Percentiles rank a stretch among this genome's conserved stretches.
phyloP scores from a whole-genome alignment of 2,113 vertebrate genomes.

The Amphilophus citrinellus region DNA sequence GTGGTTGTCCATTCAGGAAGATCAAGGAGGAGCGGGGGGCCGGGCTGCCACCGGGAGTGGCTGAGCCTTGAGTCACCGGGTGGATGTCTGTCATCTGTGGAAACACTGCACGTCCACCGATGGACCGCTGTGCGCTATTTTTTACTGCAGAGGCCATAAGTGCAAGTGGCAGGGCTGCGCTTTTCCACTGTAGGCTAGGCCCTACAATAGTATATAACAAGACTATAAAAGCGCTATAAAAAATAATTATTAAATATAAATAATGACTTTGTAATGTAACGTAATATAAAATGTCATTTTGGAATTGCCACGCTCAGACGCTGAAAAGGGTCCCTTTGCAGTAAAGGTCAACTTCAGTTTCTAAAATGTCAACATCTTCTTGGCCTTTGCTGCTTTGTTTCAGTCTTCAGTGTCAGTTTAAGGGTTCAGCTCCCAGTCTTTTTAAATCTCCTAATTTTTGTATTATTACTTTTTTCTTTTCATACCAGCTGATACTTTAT shows the following conservation, averaged over 20 bases:
- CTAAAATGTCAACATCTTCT: neutral
- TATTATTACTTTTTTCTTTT: neutral
- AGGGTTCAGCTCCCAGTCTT: neutral
- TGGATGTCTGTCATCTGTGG: conserved; percentile 59
- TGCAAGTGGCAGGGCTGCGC: neutral
- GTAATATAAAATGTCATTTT: neutral
- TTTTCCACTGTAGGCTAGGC: neutral
- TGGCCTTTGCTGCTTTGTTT: neutral
- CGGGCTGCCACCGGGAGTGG: conserved; percentile 35
- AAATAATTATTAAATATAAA: neutral
- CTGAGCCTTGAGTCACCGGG: conserved; percentile 42
- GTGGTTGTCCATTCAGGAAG: conserved; percentile 47
- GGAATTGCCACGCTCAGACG: neutral
- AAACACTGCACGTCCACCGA: conserved; percentile 33
- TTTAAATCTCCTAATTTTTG: neutral
- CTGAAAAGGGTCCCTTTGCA: neutral
- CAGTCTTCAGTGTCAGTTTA: neutral
- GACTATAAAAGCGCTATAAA: neutral
- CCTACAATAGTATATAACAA: neutral
- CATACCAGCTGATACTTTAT: neutral
- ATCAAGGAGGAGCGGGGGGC: conserved; percentile 4
- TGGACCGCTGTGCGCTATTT: conserved; percentile 34
- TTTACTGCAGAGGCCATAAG: conserved; percentile 19
- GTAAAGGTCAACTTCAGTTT: neutral
- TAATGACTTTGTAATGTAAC: neutral